These are phyloP conservation scores for Chauna torquata DNA, from an alignment of 2,113 vertebrate genomes.

Conservation along the genomic window DNA sequence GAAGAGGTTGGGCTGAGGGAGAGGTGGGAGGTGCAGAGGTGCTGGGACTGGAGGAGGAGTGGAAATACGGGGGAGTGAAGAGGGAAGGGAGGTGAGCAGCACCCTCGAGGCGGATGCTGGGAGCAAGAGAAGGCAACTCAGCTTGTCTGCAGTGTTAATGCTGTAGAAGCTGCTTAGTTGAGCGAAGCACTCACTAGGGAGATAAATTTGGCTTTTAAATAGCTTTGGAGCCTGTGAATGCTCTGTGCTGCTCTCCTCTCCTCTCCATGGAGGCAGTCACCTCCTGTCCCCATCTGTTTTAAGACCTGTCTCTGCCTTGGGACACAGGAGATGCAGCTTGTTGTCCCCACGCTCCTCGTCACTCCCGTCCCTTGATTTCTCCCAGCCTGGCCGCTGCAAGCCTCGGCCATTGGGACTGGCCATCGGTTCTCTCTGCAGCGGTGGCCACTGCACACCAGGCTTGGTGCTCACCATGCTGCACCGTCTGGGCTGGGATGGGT, in stretches of 20 bases:
- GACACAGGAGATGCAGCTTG: not conserved
- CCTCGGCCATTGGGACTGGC: not conserved
- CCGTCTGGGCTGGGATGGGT: not conserved
- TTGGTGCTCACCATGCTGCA: not conserved
- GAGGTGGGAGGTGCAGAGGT: not conserved
- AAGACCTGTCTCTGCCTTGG: not conserved
- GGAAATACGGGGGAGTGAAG: fast-evolving
- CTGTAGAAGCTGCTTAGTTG: not conserved
- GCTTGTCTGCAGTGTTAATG: not conserved
- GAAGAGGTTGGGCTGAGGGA: not conserved
- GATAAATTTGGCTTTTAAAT: not conserved
- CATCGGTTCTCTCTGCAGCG: fast-evolving
- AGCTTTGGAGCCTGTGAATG: not conserved
- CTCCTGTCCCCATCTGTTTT: not conserved
- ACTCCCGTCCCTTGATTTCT: not conserved
- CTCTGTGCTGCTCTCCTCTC: not conserved
- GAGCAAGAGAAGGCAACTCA: not conserved
- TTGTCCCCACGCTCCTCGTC: not conserved
- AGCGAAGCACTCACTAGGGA: not conserved
- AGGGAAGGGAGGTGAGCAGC: not conserved
- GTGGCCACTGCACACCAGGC: not conserved
- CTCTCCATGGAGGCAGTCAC: not conserved
- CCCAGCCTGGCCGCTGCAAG: not conserved
- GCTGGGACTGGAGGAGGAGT: not conserved
- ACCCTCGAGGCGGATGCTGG: fast-evolving